A percentile compares a stretch with the other conserved stretches of the same genome.
Conservation (phyloP, 1,140 invertebrate genomes). For the Gonatopus flavifemur region DNA sequence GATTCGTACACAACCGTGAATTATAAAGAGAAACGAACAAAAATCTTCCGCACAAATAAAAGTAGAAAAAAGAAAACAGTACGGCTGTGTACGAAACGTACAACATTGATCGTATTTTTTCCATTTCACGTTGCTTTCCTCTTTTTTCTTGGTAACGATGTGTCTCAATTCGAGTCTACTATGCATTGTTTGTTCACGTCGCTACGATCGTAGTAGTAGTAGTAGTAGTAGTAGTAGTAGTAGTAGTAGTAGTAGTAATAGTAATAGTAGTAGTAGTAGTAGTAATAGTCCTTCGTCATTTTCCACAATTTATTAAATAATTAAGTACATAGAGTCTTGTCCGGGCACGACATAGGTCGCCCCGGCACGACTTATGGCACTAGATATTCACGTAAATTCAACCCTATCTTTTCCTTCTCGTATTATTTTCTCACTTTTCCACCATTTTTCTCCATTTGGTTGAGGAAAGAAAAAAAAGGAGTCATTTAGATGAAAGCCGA, state of each 20-base stretch:
- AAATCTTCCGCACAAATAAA: no score
- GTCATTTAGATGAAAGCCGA: conserved; percentile 47
- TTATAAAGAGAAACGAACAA: conserved; percentile 3
- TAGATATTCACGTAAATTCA: conserved; percentile 53
- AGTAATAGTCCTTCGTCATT: no score
- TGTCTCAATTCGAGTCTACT: no score
- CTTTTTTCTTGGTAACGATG: no score
- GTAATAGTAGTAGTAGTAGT: background rate
- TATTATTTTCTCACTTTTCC: background rate
- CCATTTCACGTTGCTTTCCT: no score
- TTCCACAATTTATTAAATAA: conserved; percentile 29
- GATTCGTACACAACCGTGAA: conserved; percentile 7
- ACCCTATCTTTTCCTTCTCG: background rate
- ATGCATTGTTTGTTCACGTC: no score
- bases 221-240: no score
- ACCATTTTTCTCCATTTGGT: background rate
- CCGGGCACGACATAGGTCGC: conserved; percentile 42
- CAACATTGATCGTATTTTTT: no score
- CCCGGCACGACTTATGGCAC: conserved; percentile 55
- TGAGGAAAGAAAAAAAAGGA: conserved; percentile 13
- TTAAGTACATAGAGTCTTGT: conserved; percentile 59
- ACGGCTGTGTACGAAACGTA: no score
- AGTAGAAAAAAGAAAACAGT: no score
- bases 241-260: no score
- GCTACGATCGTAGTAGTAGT: no score